Evolutionary conservation across 2,113 vertebrate species (phyloP).

Genomic region (Scopus umbretta): DNA sequence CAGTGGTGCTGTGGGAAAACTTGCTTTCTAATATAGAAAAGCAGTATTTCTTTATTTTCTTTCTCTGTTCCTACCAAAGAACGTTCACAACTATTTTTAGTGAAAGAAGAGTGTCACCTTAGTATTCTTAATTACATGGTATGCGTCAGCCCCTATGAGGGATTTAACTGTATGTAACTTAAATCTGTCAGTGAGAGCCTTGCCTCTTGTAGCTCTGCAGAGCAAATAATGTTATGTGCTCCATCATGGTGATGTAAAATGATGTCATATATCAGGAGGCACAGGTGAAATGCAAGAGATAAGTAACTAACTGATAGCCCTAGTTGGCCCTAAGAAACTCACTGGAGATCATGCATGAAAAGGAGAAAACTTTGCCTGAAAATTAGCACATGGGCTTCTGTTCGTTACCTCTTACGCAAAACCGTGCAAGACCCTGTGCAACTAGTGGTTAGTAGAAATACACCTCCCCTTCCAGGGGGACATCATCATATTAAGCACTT

Average conservation of each 20-base stretch:
- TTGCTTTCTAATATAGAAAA: not conserved
- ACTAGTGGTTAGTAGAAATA: not conserved
- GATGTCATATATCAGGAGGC: not conserved
- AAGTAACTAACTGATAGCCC: not conserved
- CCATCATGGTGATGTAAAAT: not conserved
- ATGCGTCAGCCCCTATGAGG: not conserved
- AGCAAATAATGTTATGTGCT: not conserved
- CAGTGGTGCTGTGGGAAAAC: not conserved
- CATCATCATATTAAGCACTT: not conserved
- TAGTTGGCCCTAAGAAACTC: not conserved
- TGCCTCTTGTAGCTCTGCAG: not conserved
- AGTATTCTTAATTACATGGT: not conserved
- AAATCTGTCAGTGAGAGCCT: not conserved
- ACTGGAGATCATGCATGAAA: rapidly evolving
- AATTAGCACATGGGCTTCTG: not conserved
- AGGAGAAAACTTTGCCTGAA: not conserved
- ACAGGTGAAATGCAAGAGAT: not conserved
- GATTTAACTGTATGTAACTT: not conserved
- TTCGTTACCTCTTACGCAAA: not conserved
- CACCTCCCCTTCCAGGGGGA: not conserved
- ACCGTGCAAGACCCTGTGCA: not conserved
- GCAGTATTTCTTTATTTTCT: not conserved
- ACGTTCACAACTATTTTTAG: not conserved
- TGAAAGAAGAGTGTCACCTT: not conserved
- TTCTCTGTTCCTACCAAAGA: not conserved